Conservation (phyloP, 2,888 invertebrate genomes). For the Resseliella maxima region DNA sequence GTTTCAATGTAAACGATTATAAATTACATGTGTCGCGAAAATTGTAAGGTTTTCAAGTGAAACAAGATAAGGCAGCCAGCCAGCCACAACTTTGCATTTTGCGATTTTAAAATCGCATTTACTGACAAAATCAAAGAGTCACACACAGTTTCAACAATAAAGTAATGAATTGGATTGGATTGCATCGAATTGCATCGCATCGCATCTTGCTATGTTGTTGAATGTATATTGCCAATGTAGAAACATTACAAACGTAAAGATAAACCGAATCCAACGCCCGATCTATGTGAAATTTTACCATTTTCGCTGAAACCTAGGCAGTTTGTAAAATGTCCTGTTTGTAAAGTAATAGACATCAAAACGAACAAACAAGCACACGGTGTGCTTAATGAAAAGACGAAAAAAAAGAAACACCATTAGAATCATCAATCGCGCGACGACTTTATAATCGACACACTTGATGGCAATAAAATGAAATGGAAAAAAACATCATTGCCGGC, state of each 20-base stretch:
- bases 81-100: not conserved
- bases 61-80: slow-evolving; percentile 46
- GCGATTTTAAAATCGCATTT: slow-evolving; percentile 6
- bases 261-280: not conserved
- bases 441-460: slow-evolving; percentile 53
- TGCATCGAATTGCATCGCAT: too few species aligned
- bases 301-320: slow-evolving; percentile 3
- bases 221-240: not conserved
- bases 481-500: slow-evolving; percentile 35
- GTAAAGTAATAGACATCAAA: slow-evolving; percentile 53
- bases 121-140: slow-evolving; percentile 41
- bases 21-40: slow-evolving; percentile 53
- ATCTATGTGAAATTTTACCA: slow-evolving; percentile 22
- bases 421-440: slow-evolving; percentile 41
- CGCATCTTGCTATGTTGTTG: too few species aligned
- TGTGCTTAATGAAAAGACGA: not conserved
- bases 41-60: slow-evolving; percentile 48
- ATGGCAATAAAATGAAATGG: not conserved
- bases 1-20: slow-evolving; percentile 51
- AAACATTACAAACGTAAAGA: not conserved
- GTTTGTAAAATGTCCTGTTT: slow-evolving; percentile 41
- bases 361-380: not conserved
- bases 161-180: slow-evolving; percentile 27
- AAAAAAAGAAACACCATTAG: slow-evolving; percentile 16
- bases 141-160: slow-evolving; percentile 23